These are phyloP conservation scores for Coturnix japonica DNA, from an alignment of 2,113 vertebrate species.

Conservation along the genomic window DNA sequence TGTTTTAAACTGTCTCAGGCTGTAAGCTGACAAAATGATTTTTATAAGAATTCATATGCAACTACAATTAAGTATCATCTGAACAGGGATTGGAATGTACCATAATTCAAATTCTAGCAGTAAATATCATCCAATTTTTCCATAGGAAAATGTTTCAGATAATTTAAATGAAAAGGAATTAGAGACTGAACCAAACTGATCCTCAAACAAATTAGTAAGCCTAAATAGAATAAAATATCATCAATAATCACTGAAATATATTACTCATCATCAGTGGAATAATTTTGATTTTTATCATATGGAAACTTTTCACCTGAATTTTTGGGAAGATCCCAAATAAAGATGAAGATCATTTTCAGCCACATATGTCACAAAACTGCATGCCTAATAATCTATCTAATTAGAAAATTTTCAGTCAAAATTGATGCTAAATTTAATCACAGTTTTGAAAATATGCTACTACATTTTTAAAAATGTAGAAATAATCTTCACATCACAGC, in stretches of 20 bases:
- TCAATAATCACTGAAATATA: not conserved
- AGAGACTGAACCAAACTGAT: rapidly evolving
- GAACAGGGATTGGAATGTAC: not conserved
- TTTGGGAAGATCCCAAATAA: not conserved
- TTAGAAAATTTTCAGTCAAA: not conserved
- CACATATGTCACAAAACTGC: not conserved
- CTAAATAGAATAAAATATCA: not conserved
- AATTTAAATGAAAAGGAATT: not conserved
- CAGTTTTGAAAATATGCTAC: not conserved
- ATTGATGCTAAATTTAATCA: not conserved
- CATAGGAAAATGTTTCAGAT: not conserved
- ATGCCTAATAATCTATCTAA: not conserved
- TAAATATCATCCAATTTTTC: not conserved
- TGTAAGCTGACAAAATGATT: not conserved
- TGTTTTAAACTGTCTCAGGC: not conserved
- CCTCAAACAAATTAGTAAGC: not conserved
- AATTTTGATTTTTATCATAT: not conserved
- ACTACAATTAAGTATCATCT: not conserved
- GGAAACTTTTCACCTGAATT: not conserved
- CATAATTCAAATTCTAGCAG: not conserved
- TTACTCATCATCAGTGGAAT: not conserved
- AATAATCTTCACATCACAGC: not conserved
- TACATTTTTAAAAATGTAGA: not conserved
- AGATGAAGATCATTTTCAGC: not conserved
- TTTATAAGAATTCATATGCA: not conserved